A percentile compares a stretch with the other conserved stretches of the same genome.
phyloP scores from a whole-genome alignment of 2,113 vertebrate genomes.

The Pseudorectes ferrugineus region DNA sequence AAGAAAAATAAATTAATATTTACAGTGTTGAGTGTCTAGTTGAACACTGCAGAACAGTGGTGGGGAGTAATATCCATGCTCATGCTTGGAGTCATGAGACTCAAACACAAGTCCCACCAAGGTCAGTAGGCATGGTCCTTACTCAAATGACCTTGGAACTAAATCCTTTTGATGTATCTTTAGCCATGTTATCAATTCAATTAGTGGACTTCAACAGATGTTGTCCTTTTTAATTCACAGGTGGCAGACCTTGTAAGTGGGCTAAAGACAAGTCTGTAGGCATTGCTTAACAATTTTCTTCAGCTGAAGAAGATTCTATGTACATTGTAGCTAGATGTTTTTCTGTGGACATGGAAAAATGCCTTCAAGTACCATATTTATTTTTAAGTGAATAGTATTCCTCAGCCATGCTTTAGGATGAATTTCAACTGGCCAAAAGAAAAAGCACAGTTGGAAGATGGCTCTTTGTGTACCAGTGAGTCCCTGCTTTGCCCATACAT shows the following conservation, averaged over 20 bases:
- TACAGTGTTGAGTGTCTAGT: not conserved
- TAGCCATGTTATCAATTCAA: not conserved
- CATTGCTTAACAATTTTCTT: not conserved
- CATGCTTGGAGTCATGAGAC: not conserved
- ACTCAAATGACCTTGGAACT: not conserved
- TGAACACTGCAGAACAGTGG: not conserved
- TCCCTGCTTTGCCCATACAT: not conserved
- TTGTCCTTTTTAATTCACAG: not conserved
- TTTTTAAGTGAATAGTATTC: not conserved
- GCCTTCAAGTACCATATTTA: not conserved
- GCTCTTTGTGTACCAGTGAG: fast-evolving
- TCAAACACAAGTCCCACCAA: not conserved
- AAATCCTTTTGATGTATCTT: not conserved
- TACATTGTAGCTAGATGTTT: not conserved
- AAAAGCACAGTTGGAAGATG: not conserved
- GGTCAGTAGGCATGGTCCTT: not conserved
- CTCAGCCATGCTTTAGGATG: not conserved
- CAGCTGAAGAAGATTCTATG: not conserved
- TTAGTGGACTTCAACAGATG: not conserved
- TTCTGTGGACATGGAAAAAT: not conserved
- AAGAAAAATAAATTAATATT: not conserved
- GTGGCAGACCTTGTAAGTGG: not conserved
- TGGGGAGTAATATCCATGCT: fast-evolving
- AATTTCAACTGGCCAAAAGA: not conserved
- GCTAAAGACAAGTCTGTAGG: not conserved